Percentiles rank a stretch among this genome's conserved stretches.
Evolutionary conservation across 2,113 vertebrate species (phyloP).

Genomic region (Gopherus evgoodei): DNA sequence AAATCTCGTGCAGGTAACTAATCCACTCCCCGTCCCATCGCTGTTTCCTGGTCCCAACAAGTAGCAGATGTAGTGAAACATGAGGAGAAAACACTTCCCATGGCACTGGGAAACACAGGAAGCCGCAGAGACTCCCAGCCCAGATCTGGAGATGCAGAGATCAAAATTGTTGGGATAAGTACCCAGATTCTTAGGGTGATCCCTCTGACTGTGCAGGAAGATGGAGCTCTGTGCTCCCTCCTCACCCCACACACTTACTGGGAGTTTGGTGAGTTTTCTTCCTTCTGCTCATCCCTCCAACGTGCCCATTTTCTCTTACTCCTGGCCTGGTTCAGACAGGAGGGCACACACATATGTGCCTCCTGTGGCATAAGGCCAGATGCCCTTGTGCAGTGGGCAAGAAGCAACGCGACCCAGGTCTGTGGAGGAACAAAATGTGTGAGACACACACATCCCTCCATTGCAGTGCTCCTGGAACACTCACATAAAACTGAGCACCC

Average conservation of each 20-base stretch:
- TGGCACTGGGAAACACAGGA: neutral
- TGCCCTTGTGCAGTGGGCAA: accelerated
- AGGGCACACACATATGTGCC: neutral
- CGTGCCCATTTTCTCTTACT: neutral
- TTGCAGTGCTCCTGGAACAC: accelerated
- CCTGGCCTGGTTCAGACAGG: neutral
- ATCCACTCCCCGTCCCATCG: too few relatives aligned
- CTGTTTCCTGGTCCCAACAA: too few relatives aligned
- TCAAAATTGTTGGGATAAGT: neutral
- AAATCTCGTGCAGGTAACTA: too few relatives aligned
- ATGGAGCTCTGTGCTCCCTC: neutral
- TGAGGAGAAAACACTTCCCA: too few relatives aligned
- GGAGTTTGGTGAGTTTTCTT: neutral
- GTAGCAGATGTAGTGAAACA: too few relatives aligned
- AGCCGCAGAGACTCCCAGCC: neutral
- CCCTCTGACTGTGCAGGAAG: neutral
- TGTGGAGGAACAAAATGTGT: accelerated
- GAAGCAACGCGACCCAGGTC: accelerated
- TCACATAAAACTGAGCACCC: accelerated
- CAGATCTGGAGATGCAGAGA: neutral
- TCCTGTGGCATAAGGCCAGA: neutral
- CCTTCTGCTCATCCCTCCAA: neutral
- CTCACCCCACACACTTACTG: neutral
- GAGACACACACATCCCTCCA: accelerated
- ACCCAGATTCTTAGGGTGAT: neutral